Evolutionary conservation across 2,797 vertebrate genomes (phyloP).

Genomic region (Amblyraja radiata): DNA sequence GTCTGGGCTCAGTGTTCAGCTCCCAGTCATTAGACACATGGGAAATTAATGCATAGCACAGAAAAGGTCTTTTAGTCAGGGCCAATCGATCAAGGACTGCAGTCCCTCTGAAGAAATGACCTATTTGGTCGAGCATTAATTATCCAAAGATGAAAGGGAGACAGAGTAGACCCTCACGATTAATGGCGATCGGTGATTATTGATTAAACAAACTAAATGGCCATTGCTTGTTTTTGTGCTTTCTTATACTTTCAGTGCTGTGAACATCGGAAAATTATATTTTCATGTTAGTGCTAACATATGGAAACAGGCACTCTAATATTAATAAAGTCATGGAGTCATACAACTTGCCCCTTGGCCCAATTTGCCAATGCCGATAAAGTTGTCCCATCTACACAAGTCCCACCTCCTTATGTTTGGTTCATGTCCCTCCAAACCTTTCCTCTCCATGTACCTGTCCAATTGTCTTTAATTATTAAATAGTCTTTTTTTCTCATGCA

Average conservation of each 20-base stretch:
- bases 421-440: too few relatives aligned
- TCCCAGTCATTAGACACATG: background rate
- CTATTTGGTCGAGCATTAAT: background rate
- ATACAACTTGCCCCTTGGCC: too few relatives aligned
- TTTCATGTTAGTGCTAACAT: background rate
- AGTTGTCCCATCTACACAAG: too few relatives aligned
- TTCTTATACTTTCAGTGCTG: background rate
- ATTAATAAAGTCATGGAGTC: background rate
- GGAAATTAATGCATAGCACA: background rate
- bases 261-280: background rate
- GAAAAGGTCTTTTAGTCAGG: background rate
- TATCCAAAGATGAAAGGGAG: background rate
- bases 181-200: background rate
- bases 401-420: too few relatives aligned
- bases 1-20: background rate
- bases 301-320: background rate
- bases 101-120: background rate
- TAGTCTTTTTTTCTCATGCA: too few relatives aligned
- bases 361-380: too few relatives aligned
- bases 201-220: constrained; percentile 8
- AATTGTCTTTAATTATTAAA: too few relatives aligned
- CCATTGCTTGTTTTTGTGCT: background rate
- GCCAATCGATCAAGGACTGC: background rate
- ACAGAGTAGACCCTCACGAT: background rate
- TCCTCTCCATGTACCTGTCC: too few relatives aligned